Percentiles rank a stretch among this genome's conserved stretches.
Conservation (phyloP, 2,797 vertebrate species). For the Nannoperca obscura region DNA sequence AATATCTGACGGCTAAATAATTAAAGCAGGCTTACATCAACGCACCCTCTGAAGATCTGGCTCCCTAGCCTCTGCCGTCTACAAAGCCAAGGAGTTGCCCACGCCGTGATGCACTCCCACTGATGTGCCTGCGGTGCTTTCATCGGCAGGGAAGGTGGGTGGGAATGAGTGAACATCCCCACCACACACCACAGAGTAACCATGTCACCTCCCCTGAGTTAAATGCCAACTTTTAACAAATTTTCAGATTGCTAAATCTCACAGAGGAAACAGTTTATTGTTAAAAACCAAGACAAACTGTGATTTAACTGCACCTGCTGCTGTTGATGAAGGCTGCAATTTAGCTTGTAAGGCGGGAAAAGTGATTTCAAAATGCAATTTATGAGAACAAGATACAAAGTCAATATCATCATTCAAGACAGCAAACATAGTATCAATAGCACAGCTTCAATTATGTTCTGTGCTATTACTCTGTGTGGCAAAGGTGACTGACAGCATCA, state of each 20-base stretch:
- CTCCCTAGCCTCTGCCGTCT: slow-evolving; percentile 42
- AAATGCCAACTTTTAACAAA: slow-evolving; percentile 28
- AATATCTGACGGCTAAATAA: slow-evolving; percentile 83
- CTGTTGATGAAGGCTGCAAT: background rate
- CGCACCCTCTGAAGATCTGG: slow-evolving; percentile 60
- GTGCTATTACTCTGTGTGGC: too few species aligned
- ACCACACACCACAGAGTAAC: slow-evolving; percentile 24
- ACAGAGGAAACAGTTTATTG: slow-evolving; percentile 22
- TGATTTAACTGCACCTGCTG: slow-evolving; percentile 15
- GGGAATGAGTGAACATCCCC: slow-evolving; percentile 38
- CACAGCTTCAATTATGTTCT: background rate
- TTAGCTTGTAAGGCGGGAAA: background rate
- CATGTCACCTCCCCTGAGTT: slow-evolving; percentile 38
- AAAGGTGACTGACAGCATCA: slow-evolving; percentile 14
- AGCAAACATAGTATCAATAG: background rate
- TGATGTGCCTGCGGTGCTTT: slow-evolving; percentile 55
- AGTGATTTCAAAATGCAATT: background rate
- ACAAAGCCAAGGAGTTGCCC: slow-evolving; percentile 60
- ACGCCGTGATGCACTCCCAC: slow-evolving; percentile 35
- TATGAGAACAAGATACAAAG: background rate
- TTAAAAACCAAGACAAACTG: background rate
- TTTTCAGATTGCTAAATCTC: slow-evolving; percentile 19
- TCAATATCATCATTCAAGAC: background rate
- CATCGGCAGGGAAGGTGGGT: slow-evolving; percentile 43
- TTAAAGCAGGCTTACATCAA: slow-evolving; percentile 77